phyloP scores from a whole-genome alignment of 2,888 invertebrate genomes.

The Trilocha varians region DNA sequence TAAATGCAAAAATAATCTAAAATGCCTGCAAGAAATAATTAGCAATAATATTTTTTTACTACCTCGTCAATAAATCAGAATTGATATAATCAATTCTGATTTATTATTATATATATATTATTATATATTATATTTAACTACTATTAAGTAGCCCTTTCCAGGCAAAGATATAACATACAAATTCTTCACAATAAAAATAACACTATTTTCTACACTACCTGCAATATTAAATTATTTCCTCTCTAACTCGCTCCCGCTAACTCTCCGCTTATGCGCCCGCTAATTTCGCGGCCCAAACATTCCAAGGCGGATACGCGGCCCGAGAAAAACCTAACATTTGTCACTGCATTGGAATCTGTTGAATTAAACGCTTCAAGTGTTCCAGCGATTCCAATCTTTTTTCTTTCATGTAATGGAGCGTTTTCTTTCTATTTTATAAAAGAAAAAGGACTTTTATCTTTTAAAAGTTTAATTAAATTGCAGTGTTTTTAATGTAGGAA shows the following conservation, averaged over 20 bases:
- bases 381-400: constrained; percentile 44
- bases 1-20: no score
- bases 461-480: no score
- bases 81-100: no score
- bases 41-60: no score
- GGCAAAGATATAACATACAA: no score
- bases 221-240: neutral
- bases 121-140: no score
- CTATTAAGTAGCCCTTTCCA: no score
- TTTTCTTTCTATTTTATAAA: constrained; percentile 21
- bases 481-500: no score
- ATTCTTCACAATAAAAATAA: no score
- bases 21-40: no score
- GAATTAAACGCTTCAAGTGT: constrained; percentile 56
- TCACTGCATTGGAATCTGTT: constrained; percentile 69
- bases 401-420: constrained; percentile 30
- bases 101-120: no score
- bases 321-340: constrained; percentile 64
- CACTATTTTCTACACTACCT: neutral
- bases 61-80: no score
- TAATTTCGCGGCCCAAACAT: constrained; percentile 11
- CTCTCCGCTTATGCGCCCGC: neutral
- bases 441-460: neutral
- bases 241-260: constrained; percentile 6
- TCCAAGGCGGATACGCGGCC: constrained; percentile 27